Evolutionary conservation across 2,797 vertebrate species (phyloP), one percentile per base, ranked within the genome.

Genomic region (Cryptoprocta ferox): DNA sequence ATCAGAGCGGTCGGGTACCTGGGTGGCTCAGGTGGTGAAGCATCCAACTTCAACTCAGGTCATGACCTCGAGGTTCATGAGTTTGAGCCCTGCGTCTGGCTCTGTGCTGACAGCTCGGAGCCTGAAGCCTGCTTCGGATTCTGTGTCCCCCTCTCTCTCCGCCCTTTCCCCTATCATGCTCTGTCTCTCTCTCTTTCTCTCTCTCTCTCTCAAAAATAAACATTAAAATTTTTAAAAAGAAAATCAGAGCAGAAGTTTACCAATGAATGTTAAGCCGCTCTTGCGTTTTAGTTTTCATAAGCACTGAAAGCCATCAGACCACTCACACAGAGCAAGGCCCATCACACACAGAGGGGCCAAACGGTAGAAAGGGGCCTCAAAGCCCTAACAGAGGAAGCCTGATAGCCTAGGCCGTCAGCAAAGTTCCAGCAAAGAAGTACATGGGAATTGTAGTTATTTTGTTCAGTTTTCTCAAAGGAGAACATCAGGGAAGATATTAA

Each of bases 371-470:
- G 5, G 24, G 11, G 53, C 76, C 82, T 91, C 61, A 39, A 19
- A 48, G 42, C 32, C 21, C 65, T n/a, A 4, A 53, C 0, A 32
- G 24, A 83, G 89, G 79, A 75, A 35, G 4, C 6, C 6, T 48
- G 59, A 85, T 1, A 42, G 78, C 37, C 18, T 61, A 81, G 68
- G 13, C 35, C 37, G 30, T 94, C 39, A 63, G 73, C 32, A 82
- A 92, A 94, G 76, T 82, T 94, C 79, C 89, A 56, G 35, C 18
- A 81, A 94, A 83, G 32, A 89, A 90, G 28, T 65, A 95, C 79
- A 89, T 35, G 15, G 42, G 7, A 79, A 75, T 15, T 63, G 3
- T 35, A 75, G 61, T 83, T 86, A 82, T 16, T 75, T 32, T 95
- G 9, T 79, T 81, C 68, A 76, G 1, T 24, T 71, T 93, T 91